These are phyloP conservation scores for Parapristionchus giblindavisi DNA, from an alignment of 2,888 invertebrate genomes.

Conservation along the genomic window DNA sequence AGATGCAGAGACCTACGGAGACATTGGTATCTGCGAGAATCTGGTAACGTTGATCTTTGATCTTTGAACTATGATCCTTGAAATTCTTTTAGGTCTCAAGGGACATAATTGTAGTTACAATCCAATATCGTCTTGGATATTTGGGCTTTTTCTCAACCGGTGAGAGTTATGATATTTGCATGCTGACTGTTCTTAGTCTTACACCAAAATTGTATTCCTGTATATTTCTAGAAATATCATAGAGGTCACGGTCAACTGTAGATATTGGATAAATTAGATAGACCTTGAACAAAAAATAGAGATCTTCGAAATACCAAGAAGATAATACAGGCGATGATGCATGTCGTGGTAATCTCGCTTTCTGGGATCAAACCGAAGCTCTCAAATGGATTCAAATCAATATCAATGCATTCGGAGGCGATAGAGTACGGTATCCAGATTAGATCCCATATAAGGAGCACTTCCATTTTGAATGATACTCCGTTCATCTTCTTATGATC, in stretches of 20 bases:
- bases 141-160: slow-evolving; percentile 56
- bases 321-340: slow-evolving; percentile 40
- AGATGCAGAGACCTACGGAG: slow-evolving; percentile 51
- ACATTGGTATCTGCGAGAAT: slow-evolving; percentile 49
- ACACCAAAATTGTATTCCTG: too few relatives aligned
- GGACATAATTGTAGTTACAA: slow-evolving; percentile 53
- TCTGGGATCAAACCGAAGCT: slow-evolving; percentile 55
- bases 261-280: too few relatives aligned
- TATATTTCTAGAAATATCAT: too few relatives aligned
- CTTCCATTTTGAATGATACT: too few relatives aligned
- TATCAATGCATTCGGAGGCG: slow-evolving; percentile 31
- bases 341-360: slow-evolving; percentile 51
- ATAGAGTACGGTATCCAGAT: slow-evolving; percentile 1
- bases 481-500: too few relatives aligned
- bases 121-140: slow-evolving; percentile 57
- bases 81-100: neutral
- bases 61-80: too few relatives aligned
- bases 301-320: too few relatives aligned
- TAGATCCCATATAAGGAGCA: too few relatives aligned
- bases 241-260: neutral
- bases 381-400: slow-evolving; percentile 46
- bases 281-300: too few relatives aligned
- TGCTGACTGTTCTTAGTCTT: too few relatives aligned
- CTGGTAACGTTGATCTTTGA: too few relatives aligned
- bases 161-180: neutral